Evolutionary conservation across 1,140 invertebrate species (phyloP).

Genomic region (Drosophila auraria): DNA sequence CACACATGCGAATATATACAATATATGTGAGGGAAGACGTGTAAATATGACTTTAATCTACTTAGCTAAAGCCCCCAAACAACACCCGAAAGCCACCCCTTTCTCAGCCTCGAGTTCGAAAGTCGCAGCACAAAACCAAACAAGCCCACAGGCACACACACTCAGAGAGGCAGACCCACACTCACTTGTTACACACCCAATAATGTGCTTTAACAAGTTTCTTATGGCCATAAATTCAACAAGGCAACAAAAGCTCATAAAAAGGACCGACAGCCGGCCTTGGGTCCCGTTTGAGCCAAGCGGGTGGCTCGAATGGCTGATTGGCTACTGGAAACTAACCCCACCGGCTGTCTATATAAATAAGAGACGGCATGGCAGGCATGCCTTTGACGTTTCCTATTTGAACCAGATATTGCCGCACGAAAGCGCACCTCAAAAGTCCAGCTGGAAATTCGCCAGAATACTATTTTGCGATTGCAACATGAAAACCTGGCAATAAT

Average conservation of each 20-base stretch:
- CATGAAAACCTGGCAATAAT: background rate
- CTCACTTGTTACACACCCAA: constrained; percentile 81
- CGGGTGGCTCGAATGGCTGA: constrained; percentile 18
- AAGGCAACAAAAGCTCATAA: constrained; percentile 83
- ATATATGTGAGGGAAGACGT: constrained; percentile 36
- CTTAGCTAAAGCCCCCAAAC: constrained; percentile 49
- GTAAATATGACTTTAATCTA: constrained; percentile 84
- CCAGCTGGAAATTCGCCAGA: constrained; percentile 38
- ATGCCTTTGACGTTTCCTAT: constrained; percentile 79
- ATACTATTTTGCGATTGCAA: constrained; percentile 24
- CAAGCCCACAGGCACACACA: constrained; percentile 39
- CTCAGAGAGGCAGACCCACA: constrained; percentile 18
- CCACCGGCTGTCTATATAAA: constrained; percentile 71
- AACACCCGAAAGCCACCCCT: constrained; percentile 10
- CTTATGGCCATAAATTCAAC: constrained; percentile 83
- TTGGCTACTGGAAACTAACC: constrained; percentile 67
- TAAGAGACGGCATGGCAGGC: constrained; percentile 64
- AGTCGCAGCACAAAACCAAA: constrained; percentile 65
- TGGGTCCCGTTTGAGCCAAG: constrained; percentile 8
- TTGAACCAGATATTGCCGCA: constrained; percentile 24
- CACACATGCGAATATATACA: constrained; percentile 3
- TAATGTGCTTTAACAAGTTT: constrained; percentile 83
- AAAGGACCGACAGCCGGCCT: constrained; percentile 63
- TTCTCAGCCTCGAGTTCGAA: constrained; percentile 45
- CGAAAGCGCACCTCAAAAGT: constrained; percentile 22